Conservation (phyloP, 2,888 invertebrate species). For the Xestia ashworthii region DNA sequence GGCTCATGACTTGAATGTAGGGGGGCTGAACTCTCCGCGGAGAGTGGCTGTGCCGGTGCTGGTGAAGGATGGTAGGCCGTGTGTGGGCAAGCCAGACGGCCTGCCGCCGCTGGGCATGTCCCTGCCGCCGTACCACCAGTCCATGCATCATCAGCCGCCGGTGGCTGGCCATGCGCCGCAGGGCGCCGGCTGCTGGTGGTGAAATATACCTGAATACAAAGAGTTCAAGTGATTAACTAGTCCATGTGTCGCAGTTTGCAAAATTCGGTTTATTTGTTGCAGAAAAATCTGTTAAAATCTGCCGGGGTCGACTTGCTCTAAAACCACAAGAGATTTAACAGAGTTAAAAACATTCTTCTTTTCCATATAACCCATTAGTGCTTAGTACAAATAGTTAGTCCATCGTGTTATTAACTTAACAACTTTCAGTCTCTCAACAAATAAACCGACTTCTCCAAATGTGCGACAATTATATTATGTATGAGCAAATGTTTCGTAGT, state of each 20-base stretch:
- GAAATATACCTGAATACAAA: conserved; percentile 68
- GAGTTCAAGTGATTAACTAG: conserved; percentile 81
- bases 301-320: not conserved
- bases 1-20: conserved; percentile 92
- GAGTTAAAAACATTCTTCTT: not conserved
- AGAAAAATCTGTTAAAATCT: not conserved
- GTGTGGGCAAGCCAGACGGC: conserved; percentile 92
- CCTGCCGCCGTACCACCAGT: conserved; percentile 88
- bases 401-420: not conserved
- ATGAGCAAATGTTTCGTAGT: conserved; percentile 63
- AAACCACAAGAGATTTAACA: not conserved
- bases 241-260: conserved; percentile 73
- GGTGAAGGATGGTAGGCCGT: conserved; percentile 98
- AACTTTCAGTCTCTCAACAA: not conserved
- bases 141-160: conserved; percentile 85
- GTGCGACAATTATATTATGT: conserved; percentile 51
- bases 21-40: conserved; percentile 95
- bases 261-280: conserved; percentile 39
- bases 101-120: conserved; percentile 87
- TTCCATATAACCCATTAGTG: not conserved
- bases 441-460: conserved; percentile 37
- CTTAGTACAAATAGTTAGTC: not conserved
- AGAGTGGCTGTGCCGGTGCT: conserved; percentile 98
- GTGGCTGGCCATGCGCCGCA: conserved; percentile 82
- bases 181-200: conserved; percentile 91